These are phyloP conservation scores for Diploscapter pachys DNA, from an alignment of 1,140 invertebrate genomes.

Conservation along the genomic window DNA sequence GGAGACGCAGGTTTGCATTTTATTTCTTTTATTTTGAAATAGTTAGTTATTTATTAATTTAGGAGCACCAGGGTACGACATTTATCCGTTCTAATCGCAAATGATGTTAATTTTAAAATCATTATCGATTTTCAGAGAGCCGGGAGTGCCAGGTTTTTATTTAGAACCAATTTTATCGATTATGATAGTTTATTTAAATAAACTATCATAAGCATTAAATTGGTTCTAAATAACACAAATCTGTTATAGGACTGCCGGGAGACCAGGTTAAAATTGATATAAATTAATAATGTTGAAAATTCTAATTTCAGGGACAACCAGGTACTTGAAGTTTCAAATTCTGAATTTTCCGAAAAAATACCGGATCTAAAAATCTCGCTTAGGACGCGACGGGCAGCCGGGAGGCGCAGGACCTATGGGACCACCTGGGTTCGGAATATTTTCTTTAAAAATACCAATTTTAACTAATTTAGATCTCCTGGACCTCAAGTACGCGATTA, in stretches of 20 bases:
- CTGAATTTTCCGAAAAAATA: too few relatives aligned
- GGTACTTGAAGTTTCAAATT: constrained; percentile 2
- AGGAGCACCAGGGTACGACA: too few relatives aligned
- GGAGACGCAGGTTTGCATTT: constrained; percentile 48
- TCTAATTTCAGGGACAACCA: constrained; percentile 10
- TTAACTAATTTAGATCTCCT: constrained; percentile 47
- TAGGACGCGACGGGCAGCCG: constrained; percentile 48
- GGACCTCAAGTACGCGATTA: constrained; percentile 7
- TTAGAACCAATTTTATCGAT: background rate
- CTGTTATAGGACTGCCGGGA: constrained; percentile 44
- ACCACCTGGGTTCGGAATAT: constrained; percentile 44
- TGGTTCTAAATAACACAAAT: constrained; percentile 16
- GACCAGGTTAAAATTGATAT: constrained; percentile 44
- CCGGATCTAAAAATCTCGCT: background rate
- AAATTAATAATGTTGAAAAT: background rate
- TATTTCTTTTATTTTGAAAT: too few relatives aligned
- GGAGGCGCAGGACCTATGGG: constrained; percentile 55
- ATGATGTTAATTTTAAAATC: too few relatives aligned
- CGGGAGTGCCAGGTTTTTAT: constrained; percentile 27
- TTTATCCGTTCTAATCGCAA: too few relatives aligned
- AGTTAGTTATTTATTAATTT: too few relatives aligned
- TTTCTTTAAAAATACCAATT: constrained; percentile 45
- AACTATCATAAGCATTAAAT: constrained; percentile 14
- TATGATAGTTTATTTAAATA: background rate
- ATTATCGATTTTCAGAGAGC: constrained; percentile 44